phyloP scores from a whole-genome alignment of 2,113 vertebrate genomes.

The Hippolais icterina region DNA sequence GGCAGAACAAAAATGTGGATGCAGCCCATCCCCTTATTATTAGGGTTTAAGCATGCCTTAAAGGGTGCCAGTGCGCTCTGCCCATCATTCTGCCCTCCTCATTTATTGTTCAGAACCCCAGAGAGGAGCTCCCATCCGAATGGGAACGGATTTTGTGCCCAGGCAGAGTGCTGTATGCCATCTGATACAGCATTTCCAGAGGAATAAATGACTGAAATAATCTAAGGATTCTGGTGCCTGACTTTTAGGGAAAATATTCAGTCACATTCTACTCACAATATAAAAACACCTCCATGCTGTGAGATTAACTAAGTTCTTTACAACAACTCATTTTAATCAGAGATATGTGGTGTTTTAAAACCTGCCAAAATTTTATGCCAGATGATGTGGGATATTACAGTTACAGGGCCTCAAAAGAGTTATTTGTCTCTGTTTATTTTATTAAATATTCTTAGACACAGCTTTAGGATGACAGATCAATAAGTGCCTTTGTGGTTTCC shows the following conservation, averaged over 20 bases:
- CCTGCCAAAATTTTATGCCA: constrained; percentile 41
- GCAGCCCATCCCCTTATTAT: not conserved
- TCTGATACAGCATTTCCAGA: not conserved
- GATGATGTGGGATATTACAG: constrained; percentile 48
- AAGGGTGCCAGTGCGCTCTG: not conserved
- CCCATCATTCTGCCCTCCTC: not conserved
- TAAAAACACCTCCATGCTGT: not conserved
- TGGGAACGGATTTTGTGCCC: not conserved
- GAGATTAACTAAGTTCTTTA: constrained; percentile 49
- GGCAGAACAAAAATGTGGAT: fast-evolving
- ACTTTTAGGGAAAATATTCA: constrained; percentile 12
- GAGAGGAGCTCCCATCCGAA: not conserved
- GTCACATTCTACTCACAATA: not conserved
- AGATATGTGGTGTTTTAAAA: constrained; percentile 59
- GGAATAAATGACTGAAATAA: constrained; percentile 2
- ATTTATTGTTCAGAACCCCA: not conserved
- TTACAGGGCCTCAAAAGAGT: constrained; percentile 56
- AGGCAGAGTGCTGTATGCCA: not conserved
- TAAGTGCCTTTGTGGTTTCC: constrained; percentile 78
- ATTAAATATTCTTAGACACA: constrained; percentile 75
- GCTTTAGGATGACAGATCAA: constrained; percentile 74
- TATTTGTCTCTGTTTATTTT: constrained; percentile 79
- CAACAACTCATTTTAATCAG: constrained; percentile 47
- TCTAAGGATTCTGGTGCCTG: not conserved
- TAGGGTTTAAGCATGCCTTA: not conserved